Conservation (phyloP, 1,140 invertebrate species). For the Pseudoatta argentina region DNA sequence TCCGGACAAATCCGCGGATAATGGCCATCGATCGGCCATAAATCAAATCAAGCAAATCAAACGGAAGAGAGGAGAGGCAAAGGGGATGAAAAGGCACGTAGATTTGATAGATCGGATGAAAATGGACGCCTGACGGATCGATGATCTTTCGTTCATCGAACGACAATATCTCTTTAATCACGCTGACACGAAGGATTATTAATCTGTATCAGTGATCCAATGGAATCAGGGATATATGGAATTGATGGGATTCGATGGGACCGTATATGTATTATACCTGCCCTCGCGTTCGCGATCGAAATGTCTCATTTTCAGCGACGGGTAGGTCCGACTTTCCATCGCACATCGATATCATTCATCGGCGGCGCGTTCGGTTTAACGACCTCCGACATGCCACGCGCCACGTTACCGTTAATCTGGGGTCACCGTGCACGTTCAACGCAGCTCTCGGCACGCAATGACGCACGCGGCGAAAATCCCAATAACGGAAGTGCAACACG, state of each 20-base stretch:
- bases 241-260: constrained; percentile 13
- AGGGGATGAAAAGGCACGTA: background rate
- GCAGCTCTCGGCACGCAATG: constrained; percentile 22
- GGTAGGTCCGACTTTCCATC: background rate
- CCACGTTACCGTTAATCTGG: constrained; percentile 24
- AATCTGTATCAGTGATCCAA: constrained; percentile 34
- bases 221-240: background rate
- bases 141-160: constrained; percentile 25
- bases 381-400: constrained; percentile 26
- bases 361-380: background rate
- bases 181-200: constrained; percentile 35
- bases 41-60: constrained; percentile 49
- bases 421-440: constrained; percentile 15
- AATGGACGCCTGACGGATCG: constrained; percentile 37
- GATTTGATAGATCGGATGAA: constrained; percentile 2
- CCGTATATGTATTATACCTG: background rate
- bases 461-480: constrained; percentile 33
- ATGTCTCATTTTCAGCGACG: constrained; percentile 19
- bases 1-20: constrained; percentile 16
- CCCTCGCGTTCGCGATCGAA: background rate
- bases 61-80: background rate
- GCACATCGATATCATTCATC: background rate
- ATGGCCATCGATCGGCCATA: constrained; percentile 39
- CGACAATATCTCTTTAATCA: constrained; percentile 41
- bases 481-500: constrained; percentile 4